Base-by-base conservation (phyloP, 2,113 vertebrate genomes). In the Misgurnus mizolepis region DNA sequence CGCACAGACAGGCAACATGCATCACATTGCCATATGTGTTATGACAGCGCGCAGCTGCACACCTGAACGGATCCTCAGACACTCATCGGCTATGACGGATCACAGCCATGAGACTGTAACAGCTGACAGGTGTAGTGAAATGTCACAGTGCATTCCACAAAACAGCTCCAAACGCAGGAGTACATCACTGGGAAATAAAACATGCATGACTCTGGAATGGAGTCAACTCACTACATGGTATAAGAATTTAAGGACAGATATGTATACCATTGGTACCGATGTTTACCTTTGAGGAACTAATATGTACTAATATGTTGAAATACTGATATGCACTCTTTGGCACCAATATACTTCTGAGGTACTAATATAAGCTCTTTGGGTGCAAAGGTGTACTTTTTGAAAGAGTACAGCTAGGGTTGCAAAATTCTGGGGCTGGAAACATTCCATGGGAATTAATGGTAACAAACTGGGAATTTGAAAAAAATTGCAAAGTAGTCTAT, bases 71-170 rank as follows among this genome's bases (percentile, higher is more conserved):
- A 49, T 49, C 58, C n/a, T 17, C 73, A 62, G 43, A 39, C 41
- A 49, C 41, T 58, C 55, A 58, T 58, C 7, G 6, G 5, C 55
- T 58, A 34, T 6, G 56, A 9, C 18, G 27, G 58, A 62, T 58
- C 55, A 7, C 55, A 58, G 55, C 55, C 55, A 58, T 6, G 55
- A 8, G 55, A 58, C 17, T 18, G 55, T 58, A 18, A n/a, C 55
- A 18, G 55, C 41, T 45, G 41, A 68, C 67, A 68, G 41, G 41
- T 68, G 67, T n/a, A 67, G 66, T 18, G 66, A 45, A 45, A 47
- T 67, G 17, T 45, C 9, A 18, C 6, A 58, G 49, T 65, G 17
- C 10, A 76, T 60, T 53, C n/a, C 62, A 69, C 22, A 56, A 80
- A 53, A 50, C 68, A 53, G 41, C 40, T 40, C 15, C 15, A 10